Conservation (phyloP, 2,797 vertebrate genomes). For the Eulemur rubriventer region DNA sequence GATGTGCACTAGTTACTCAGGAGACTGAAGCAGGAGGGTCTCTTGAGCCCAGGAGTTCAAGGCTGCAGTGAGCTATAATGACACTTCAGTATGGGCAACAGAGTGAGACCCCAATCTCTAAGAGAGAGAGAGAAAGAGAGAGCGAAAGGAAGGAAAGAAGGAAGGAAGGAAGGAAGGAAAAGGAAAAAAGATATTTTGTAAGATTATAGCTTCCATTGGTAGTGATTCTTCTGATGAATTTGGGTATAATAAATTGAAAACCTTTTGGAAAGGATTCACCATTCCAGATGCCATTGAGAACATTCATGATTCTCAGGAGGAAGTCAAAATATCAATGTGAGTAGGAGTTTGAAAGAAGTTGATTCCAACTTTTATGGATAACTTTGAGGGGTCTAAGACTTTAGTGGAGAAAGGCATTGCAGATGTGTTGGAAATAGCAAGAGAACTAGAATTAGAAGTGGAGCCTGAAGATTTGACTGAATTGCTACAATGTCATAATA, state of each 20-base stretch:
- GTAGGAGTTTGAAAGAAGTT: not conserved
- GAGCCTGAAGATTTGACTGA: not conserved
- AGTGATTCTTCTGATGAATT: not conserved
- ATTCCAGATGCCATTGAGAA: not conserved
- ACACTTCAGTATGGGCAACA: not conserved
- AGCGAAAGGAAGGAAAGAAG: rapidly evolving
- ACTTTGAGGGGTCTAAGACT: not conserved
- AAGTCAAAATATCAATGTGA: not conserved
- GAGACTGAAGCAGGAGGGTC: not conserved
- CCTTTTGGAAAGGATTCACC: not conserved
- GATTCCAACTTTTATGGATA: not conserved
- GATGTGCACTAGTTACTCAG: not conserved
- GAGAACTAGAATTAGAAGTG: not conserved
- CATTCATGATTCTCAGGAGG: not conserved
- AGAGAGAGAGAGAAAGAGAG: not conserved
- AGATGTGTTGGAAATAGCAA: not conserved
- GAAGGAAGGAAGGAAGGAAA: rapidly evolving
- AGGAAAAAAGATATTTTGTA: not conserved
- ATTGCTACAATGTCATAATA: not conserved
- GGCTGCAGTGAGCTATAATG: not conserved
- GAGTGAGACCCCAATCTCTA: not conserved
- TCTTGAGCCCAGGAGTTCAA: not conserved
- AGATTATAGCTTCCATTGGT: not conserved
- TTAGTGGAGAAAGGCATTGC: not conserved
- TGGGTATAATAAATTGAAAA: not conserved